Conservation (phyloP, 2,888 invertebrate genomes). For the Mallateleia sp. region DNA sequence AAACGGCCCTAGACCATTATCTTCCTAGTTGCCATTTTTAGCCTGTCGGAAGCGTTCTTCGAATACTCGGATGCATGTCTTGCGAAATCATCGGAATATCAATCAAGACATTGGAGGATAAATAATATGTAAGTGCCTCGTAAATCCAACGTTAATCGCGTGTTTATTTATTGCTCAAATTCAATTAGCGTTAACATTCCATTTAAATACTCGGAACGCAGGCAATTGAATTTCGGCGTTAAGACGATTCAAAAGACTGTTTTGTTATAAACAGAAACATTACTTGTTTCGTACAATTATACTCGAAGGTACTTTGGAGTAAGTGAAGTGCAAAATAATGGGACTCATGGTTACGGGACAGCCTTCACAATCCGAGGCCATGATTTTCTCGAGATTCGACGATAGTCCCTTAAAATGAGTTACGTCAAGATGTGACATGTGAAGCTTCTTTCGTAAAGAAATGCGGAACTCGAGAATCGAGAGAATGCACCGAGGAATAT, state of each 20-base stretch:
- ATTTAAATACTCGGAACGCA: neutral
- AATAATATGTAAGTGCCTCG: conserved; percentile 28
- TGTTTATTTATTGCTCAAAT: conserved; percentile 30
- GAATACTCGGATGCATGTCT: conserved; percentile 37
- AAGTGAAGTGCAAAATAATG: no score
- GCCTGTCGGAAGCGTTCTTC: conserved; percentile 38
- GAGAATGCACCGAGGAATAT: conserved; percentile 68
- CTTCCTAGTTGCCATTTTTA: conserved; percentile 52
- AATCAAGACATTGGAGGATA: conserved; percentile 44
- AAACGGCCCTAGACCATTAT: conserved; percentile 64
- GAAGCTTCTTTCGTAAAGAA: conserved; percentile 50
- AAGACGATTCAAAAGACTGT: no score
- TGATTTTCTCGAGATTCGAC: no score
- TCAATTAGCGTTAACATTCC: conserved; percentile 13
- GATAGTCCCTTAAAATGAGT: neutral
- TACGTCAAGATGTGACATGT: conserved; percentile 15
- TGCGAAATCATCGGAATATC: conserved; percentile 53
- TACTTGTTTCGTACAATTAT: no score
- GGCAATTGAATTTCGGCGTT: neutral
- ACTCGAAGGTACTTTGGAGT: no score
- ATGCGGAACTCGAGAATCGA: conserved; percentile 71
- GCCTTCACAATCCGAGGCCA: no score
- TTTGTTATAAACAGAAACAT: no score
- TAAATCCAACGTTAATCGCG: conserved; percentile 33
- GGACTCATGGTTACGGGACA: no score